A percentile compares a stretch with the other conserved stretches of the same genome.
phyloP scores from a whole-genome alignment of 2,113 vertebrate species.

The Raja brachyura region DNA sequence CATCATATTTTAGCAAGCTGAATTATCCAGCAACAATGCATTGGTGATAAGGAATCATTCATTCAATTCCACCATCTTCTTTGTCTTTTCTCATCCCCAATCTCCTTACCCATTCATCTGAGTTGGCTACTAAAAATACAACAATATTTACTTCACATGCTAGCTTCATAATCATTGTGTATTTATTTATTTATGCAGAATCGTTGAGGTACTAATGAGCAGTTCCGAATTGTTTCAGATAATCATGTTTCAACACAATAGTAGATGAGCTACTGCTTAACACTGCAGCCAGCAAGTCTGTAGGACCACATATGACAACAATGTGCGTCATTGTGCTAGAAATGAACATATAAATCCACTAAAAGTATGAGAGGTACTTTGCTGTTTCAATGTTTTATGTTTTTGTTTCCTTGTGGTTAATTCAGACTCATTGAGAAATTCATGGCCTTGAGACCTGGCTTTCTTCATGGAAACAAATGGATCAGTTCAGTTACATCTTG shows the following conservation, averaged over 20 bases:
- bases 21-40: neutral
- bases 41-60: neutral
- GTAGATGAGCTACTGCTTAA: neutral
- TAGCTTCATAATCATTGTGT: neutral
- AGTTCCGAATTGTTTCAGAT: neutral
- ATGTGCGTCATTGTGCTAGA: too few relatives aligned
- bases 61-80: neutral
- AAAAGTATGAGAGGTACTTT: too few relatives aligned
- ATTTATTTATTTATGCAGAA: neutral
- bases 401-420: too few relatives aligned
- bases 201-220: neutral
- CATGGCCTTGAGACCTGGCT: too few relatives aligned
- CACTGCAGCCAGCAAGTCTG: neutral
- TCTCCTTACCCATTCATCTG: neutral
- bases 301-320: neutral
- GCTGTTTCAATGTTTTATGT: too few relatives aligned
- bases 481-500: too few relatives aligned
- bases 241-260: neutral
- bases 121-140: neutral
- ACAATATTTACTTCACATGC: neutral
- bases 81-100: neutral
- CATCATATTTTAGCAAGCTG: too few relatives aligned
- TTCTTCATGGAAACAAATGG: too few relatives aligned
- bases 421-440: too few relatives aligned
- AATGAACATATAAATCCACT: too few relatives aligned